A percentile compares a stretch with the other conserved stretches of the same genome.
Evolutionary conservation across 2,888 invertebrate genomes (phyloP).

Genomic region (Amblyjoppa fuscipennis): DNA sequence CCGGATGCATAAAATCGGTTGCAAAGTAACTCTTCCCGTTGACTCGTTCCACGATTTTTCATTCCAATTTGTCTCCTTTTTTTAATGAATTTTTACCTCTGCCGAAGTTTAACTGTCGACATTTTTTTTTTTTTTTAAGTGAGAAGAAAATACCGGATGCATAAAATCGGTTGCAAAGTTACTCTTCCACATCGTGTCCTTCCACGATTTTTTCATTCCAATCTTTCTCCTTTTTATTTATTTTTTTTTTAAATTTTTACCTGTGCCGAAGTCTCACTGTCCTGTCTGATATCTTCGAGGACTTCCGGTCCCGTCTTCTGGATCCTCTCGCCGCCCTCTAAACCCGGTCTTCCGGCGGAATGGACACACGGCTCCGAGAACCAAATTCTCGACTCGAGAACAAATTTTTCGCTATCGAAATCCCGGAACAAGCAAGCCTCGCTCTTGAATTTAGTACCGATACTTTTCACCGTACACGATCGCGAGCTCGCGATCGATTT

Average conservation of each 20-base stretch:
- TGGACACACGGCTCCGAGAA: slow-evolving; percentile 45
- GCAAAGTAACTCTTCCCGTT: not conserved
- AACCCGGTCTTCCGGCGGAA: slow-evolving; percentile 4
- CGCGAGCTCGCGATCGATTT: slow-evolving; percentile 8
- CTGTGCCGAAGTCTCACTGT: slow-evolving; percentile 50
- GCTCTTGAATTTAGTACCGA: slow-evolving; percentile 46
- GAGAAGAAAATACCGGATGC: not conserved
- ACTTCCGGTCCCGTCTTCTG: slow-evolving; percentile 31
- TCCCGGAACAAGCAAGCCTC: slow-evolving; percentile 25
- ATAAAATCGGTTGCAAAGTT: not conserved
- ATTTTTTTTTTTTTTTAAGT: no score
- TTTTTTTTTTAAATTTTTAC: slow-evolving; percentile 31
- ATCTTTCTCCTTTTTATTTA: not conserved
- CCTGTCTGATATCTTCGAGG: slow-evolving; percentile 33
- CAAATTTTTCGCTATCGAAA: slow-evolving; percentile 23
- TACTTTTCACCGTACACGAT: slow-evolving; percentile 8
- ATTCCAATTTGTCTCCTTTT: not conserved
- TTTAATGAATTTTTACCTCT: no score
- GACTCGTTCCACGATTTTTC: slow-evolving; percentile 2
- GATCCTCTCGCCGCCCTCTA: not conserved
- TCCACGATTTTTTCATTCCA: not conserved
- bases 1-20: not conserved
- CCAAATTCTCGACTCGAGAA: slow-evolving; percentile 32
- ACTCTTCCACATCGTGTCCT: slow-evolving; percentile 18
- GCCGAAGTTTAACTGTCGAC: no score